Evolutionary conservation across 1,140 invertebrate species (phyloP).

Genomic region (Lordiphosa mommai): DNA sequence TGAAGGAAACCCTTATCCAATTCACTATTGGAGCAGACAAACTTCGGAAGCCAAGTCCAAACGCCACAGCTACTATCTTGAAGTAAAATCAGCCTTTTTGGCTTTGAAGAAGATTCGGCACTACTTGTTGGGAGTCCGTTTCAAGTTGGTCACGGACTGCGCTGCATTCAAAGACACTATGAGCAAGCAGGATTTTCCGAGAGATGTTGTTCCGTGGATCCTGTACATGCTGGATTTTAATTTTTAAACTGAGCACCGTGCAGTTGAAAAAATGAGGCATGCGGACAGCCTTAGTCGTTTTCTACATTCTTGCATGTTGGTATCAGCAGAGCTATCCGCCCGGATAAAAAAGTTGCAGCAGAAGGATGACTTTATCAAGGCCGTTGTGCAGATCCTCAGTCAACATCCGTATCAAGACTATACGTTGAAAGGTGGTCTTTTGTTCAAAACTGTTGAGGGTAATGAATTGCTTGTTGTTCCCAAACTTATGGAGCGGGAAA

Average conservation of each 20-base stretch:
- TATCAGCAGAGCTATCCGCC: not conserved
- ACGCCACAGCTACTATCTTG: too few species aligned
- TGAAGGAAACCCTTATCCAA: too few species aligned
- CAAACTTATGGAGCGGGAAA: too few species aligned
- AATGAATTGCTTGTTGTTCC: too few species aligned
- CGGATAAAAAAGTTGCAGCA: not conserved
- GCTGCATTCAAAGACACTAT: not conserved
- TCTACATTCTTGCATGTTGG: too few species aligned
- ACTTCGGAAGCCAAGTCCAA: too few species aligned
- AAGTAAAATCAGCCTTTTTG: too few species aligned
- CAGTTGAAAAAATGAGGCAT: slow-evolving; percentile 48
- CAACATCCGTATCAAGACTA: not conserved
- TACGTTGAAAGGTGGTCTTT: too few species aligned
- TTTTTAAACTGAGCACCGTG: slow-evolving; percentile 39
- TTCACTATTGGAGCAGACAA: too few species aligned
- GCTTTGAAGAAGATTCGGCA: too few species aligned
- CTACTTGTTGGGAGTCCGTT: too few species aligned
- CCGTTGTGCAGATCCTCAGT: not conserved
- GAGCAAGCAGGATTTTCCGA: not conserved
- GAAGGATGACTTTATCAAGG: not conserved
- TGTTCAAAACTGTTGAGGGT: too few species aligned
- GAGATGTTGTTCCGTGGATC: slow-evolving; percentile 29
- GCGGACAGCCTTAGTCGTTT: slow-evolving; percentile 56
- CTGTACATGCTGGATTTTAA: slow-evolving; percentile 42
- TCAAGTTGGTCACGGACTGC: slow-evolving; percentile 10